phyloP scores from a whole-genome alignment of 2,888 invertebrate species.

The Epistrophe eligans region DNA sequence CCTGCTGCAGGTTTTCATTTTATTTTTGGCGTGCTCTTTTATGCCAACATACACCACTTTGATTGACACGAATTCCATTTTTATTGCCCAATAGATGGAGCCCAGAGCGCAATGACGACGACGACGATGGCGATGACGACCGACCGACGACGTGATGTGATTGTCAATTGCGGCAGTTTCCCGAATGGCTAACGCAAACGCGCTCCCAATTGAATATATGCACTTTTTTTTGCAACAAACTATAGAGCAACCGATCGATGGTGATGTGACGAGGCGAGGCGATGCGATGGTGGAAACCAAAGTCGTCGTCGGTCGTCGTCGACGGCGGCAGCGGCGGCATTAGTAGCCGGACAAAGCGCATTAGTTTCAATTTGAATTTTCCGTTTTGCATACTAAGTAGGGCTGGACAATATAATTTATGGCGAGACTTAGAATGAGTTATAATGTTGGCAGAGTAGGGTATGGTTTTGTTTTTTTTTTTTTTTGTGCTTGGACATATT shows the following conservation, averaged over 20 bases:
- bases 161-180: constrained; percentile 59
- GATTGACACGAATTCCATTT: constrained; percentile 73
- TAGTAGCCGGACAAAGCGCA: constrained; percentile 71
- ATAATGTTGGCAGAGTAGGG: constrained; percentile 32
- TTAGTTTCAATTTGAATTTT: constrained; percentile 74
- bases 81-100: constrained; percentile 72
- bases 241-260: constrained; percentile 2
- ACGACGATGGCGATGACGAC: background rate
- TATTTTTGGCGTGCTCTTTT: constrained; percentile 47
- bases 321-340: constrained; percentile 16
- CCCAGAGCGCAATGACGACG: constrained; percentile 47
- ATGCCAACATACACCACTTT: constrained; percentile 43
- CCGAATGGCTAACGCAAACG: constrained; percentile 51
- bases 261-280: too few relatives aligned
- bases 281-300: background rate
- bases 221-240: constrained; percentile 52
- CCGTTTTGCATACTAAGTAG: constrained; percentile 73
- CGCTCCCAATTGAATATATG: constrained; percentile 66
- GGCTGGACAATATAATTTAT: constrained; percentile 55
- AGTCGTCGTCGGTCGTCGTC: background rate
- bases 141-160: constrained; percentile 67
- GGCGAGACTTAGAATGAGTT: constrained; percentile 63
- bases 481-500: background rate
- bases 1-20: constrained; percentile 32
- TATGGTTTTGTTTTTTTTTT: background rate